phyloP scores from a whole-genome alignment of 2,888 invertebrate genomes.

The Eurois occulta region DNA sequence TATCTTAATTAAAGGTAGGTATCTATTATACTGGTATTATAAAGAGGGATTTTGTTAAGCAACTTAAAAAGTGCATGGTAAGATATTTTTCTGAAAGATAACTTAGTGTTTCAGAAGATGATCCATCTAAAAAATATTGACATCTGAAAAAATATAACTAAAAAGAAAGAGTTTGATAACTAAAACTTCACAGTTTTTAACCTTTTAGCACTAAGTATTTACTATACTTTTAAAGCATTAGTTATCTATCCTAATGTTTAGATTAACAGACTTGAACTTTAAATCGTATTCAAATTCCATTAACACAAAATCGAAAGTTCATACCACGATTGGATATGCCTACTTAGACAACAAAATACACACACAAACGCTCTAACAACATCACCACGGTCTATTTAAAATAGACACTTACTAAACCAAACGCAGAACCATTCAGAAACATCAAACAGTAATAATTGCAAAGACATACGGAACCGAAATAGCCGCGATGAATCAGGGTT shows the following conservation, averaged over 20 bases:
- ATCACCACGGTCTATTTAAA: conserved; percentile 54
- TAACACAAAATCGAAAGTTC: conserved; percentile 24
- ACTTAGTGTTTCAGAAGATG: neutral
- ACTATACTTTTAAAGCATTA: neutral
- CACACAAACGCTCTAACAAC: conserved; percentile 23
- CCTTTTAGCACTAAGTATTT: neutral
- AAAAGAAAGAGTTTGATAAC: neutral
- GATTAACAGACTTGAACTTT: conserved; percentile 3
- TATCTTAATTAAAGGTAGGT: conserved; percentile 47
- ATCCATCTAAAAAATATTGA: neutral
- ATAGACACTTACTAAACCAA: conserved; percentile 54
- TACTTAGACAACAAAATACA: conserved; percentile 50
- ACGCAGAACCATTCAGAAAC: conserved; percentile 60
- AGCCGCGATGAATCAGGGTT: conserved; percentile 64
- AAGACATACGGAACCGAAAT: conserved; percentile 65
- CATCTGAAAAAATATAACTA: neutral
- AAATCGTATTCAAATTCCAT: conserved; percentile 8
- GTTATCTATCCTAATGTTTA: neutral
- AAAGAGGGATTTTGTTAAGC: neutral
- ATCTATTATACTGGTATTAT: conserved; percentile 7
- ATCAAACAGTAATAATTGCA: conserved; percentile 66
- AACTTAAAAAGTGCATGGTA: neutral
- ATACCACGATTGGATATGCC: conserved; percentile 39
- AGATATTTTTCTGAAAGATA: neutral
- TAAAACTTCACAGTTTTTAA: neutral